Evolutionary conservation across 2,113 vertebrate species (phyloP).

Genomic region (Phalacrocorax carbo): DNA sequence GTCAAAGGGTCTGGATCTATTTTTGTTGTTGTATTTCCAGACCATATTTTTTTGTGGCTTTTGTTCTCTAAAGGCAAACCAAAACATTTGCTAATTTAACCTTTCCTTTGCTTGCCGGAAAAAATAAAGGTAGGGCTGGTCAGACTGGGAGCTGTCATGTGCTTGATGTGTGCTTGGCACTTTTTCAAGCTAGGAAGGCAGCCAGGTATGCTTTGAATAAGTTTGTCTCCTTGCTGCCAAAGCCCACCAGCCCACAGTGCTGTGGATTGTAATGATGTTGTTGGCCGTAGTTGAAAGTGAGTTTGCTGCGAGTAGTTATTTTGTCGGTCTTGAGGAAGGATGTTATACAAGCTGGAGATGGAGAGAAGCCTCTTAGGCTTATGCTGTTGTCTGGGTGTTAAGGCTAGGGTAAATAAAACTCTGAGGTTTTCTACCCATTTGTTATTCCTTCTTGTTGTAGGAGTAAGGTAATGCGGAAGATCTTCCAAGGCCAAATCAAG

Average conservation of each 20-base stretch:
- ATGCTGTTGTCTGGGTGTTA: neutral
- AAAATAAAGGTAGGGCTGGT: neutral
- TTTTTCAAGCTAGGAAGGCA: neutral
- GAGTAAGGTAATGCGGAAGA: neutral
- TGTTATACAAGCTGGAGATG: neutral
- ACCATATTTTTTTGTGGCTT: neutral
- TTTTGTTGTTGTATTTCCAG: neutral
- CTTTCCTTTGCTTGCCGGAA: neutral
- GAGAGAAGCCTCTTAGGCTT: neutral
- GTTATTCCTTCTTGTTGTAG: neutral
- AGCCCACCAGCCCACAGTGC: neutral
- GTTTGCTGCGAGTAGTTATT: neutral
- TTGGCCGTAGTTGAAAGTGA: neutral
- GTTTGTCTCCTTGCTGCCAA: neutral
- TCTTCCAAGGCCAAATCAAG: neutral
- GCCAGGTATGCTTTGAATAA: neutral
- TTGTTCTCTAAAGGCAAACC: neutral
- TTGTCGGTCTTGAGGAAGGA: accelerated
- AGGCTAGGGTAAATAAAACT: neutral
- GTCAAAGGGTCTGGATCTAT: neutral
- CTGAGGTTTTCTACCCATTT: neutral
- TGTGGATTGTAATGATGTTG: neutral
- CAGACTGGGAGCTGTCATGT: neutral
- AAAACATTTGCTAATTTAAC: neutral
- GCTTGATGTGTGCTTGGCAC: neutral